phyloP scores from a whole-genome alignment of 2,797 vertebrate genomes.

The Ptychadena robeensis region DNA sequence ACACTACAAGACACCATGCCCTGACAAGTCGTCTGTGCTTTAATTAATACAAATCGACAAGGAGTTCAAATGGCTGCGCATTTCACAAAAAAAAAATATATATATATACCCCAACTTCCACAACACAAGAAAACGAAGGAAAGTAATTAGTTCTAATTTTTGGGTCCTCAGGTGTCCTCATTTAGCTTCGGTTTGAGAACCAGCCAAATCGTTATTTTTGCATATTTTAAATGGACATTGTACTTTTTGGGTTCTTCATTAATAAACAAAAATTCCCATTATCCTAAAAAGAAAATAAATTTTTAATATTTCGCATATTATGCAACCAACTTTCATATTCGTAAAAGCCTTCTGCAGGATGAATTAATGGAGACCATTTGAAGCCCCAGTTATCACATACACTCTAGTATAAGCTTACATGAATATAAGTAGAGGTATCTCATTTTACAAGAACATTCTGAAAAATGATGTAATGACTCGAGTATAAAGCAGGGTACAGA shows the following conservation, averaged over 20 bases:
- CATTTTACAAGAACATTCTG: no score
- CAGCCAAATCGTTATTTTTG: not conserved
- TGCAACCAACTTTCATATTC: no score
- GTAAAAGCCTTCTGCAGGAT: no score
- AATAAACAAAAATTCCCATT: no score
- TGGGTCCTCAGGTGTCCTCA: slow-evolving; percentile 30
- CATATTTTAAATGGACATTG: not conserved
- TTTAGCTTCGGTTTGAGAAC: not conserved
- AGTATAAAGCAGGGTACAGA: no score
- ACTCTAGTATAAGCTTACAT: no score
- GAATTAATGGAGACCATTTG: no score
- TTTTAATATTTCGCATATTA: no score
- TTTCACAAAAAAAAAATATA: not conserved
- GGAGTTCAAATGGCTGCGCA: slow-evolving; percentile 28
- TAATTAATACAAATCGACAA: slow-evolving; percentile 45
- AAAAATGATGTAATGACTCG: no score
- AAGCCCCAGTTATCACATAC: no score
- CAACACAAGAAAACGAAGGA: slow-evolving; percentile 41
- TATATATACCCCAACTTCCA: slow-evolving; percentile 36
- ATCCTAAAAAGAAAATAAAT: no score
- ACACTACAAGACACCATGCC: slow-evolving; percentile 26
- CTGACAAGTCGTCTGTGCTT: slow-evolving; percentile 19
- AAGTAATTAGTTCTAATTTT: slow-evolving; percentile 37
- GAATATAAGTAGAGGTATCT: no score
- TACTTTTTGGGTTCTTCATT: not conserved